These are phyloP conservation scores for Tetragnatha versicolor DNA, from an alignment of 1,140 invertebrate species.

Conservation along the genomic window DNA sequence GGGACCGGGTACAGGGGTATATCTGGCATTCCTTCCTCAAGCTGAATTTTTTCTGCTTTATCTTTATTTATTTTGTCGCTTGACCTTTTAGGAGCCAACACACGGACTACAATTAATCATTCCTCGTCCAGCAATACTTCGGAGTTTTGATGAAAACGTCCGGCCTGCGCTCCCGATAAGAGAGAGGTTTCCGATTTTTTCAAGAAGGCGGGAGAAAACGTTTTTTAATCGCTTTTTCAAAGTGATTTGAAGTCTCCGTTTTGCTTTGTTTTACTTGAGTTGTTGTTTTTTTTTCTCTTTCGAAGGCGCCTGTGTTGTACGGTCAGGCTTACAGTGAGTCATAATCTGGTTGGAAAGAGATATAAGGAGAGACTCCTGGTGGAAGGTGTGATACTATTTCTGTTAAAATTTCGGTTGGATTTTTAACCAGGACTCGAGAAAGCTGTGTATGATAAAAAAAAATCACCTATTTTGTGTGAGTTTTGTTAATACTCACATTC, in stretches of 20 bases:
- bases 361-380: too few relatives aligned
- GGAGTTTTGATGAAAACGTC: constrained; percentile 40
- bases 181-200: not conserved
- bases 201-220: not conserved
- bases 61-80: not conserved
- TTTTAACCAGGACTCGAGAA: too few relatives aligned
- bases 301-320: too few relatives aligned
- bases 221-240: constrained; percentile 35
- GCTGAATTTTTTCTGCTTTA: constrained; percentile 39
- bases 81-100: constrained; percentile 42
- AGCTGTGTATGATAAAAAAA: too few relatives aligned
- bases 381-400: too few relatives aligned
- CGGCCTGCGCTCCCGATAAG: constrained; percentile 7
- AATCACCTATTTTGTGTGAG: too few relatives aligned
- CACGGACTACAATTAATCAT: constrained; percentile 53
- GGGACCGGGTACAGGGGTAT: not conserved
- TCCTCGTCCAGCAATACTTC: constrained; percentile 27
- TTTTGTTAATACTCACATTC: too few relatives aligned
- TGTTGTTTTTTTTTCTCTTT: too few relatives aligned
- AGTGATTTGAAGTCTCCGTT: constrained; percentile 12
- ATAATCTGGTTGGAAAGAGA: too few relatives aligned
- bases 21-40: not conserved
- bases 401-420: too few relatives aligned
- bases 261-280: too few relatives aligned
- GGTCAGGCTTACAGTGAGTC: too few relatives aligned